Evolutionary conservation across 1,140 invertebrate species (phyloP).

Genomic region (Drosophila ananassae): DNA sequence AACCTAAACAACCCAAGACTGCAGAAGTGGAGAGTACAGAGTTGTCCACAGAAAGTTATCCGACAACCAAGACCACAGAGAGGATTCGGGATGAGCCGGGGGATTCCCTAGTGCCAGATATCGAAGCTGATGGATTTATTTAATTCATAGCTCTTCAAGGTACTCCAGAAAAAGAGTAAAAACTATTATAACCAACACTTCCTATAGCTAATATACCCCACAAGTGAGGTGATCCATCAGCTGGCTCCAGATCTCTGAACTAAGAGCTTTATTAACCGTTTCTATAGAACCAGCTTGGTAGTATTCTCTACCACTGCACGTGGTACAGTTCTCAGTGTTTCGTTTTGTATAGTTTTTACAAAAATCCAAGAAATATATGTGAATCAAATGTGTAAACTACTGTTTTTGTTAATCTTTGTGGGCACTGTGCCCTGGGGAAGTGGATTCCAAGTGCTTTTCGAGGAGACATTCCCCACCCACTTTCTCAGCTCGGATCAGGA

Average conservation of each 20-base stretch:
- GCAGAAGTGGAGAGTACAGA: neutral
- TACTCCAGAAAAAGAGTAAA: neutral
- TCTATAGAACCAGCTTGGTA: conserved; percentile 3
- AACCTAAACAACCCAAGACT: neutral
- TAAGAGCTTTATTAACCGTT: conserved; percentile 49
- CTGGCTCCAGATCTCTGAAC: conserved; percentile 5
- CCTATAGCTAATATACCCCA: neutral
- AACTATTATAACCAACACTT: neutral
- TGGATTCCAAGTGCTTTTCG: conserved; percentile 52
- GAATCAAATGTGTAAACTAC: conserved; percentile 38
- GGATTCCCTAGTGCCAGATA: neutral
- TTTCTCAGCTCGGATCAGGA: conserved; percentile 41
- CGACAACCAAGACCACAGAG: conserved; percentile 15
- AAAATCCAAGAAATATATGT: conserved; percentile 32
- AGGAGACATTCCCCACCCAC: conserved; percentile 53
- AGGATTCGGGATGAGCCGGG: neutral
- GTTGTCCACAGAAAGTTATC: neutral
- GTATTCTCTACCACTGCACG: conserved; percentile 15
- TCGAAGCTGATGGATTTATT: conserved; percentile 62
- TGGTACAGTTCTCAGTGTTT: conserved; percentile 37
- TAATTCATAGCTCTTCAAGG: conserved; percentile 4
- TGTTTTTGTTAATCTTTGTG: conserved; percentile 48
- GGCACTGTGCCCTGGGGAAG: neutral
- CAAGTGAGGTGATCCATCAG: neutral
- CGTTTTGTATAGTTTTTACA: conserved; percentile 23